A percentile compares a stretch with the other conserved stretches of the same genome.
phyloP scores from a whole-genome alignment of 2,888 invertebrate species.

The Hirtodrosophila confusa region DNA sequence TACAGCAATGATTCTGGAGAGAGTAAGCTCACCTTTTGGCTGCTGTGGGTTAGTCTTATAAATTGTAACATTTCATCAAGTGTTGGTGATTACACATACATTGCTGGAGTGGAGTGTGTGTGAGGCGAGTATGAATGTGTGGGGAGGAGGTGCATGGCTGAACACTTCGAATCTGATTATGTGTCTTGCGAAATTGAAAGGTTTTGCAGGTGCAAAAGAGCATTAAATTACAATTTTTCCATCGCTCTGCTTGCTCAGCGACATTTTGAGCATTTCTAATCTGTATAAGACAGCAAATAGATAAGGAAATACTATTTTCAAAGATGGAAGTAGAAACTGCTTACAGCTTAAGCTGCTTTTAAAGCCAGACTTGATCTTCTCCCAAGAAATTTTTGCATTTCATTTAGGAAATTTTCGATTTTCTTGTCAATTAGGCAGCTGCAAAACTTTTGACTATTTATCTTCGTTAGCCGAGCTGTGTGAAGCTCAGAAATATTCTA shows the following conservation, averaged over 20 bases:
- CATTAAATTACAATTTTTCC: conserved; percentile 70
- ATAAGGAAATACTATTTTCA: conserved; percentile 14
- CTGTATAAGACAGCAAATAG: conserved; percentile 2
- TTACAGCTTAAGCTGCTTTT: conserved; percentile 11
- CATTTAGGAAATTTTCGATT: conserved; percentile 72
- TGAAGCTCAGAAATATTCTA: conserved; percentile 10
- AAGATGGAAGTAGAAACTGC: background rate
- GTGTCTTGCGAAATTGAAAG: conserved; percentile 68
- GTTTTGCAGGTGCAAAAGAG: conserved; percentile 69
- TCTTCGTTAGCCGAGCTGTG: conserved; percentile 59
- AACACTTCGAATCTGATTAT: conserved; percentile 68
- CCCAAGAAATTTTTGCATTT: conserved; percentile 59
- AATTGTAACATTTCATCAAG: conserved; percentile 77
- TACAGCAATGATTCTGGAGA: conserved; percentile 13
- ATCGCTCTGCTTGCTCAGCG: conserved; percentile 22
- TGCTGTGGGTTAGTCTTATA: conserved; percentile 62
- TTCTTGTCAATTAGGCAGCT: conserved; percentile 72
- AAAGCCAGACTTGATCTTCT: conserved; percentile 33
- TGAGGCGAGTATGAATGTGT: background rate
- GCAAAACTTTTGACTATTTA: conserved; percentile 73
- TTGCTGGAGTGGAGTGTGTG: background rate
- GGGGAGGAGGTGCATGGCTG: conserved; percentile 13
- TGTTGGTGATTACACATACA: conserved; percentile 60
- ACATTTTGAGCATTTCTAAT: conserved; percentile 42
- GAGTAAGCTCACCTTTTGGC: conserved; percentile 17